Evolutionary conservation across 2,797 vertebrate genomes (phyloP), one percentile per base, ranked within the genome.

Genomic region (Champsocephalus esox): DNA sequence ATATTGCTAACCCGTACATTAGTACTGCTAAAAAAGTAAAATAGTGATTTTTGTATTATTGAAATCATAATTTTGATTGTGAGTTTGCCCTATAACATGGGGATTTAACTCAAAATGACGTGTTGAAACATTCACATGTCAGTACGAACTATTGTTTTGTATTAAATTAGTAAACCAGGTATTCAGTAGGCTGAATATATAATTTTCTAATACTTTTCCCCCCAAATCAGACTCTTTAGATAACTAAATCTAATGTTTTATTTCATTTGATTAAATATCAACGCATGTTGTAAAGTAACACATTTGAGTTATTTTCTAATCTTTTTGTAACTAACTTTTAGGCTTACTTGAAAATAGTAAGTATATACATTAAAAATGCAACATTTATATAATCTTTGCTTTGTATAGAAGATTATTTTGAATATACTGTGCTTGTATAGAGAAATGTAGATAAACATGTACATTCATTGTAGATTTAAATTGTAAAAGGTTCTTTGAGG

Each of bases 361-460:
- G 34, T 38, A 67, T 54, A 49, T 56, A 49, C 34, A 55, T 44
- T 66, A 65, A 3, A 71, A 63, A 70, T 77, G 70, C 73, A 60
- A 50, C 70, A 72, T 82, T 80, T 65, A 55, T 12, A 63, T 79
- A 86, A 79, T 57, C 44, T n/a, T 45, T 56, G 12, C 8, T 84
- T 78, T 89, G 80, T 85, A 87, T 87, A 88, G 65, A 70, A 55
- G 58, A 68, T 58, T 59, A 2, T 49, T 83, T 19, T 62, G 73
- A 85, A 90, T 75, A 87, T 84, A 82, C 16, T 75, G 55, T 84
- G 41, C 21, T 48, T 90, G 60, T 87, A 83, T 77, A 83, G 66
- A 83, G 44, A 83, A 69, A 65, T 90, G 77, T 89, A 90, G 89
- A 92, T 90, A 86, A 45, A 68, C 71, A 5, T 89, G 79, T 83